Percentiles rank a stretch among this genome's conserved stretches.
Conservation (phyloP, 2,113 vertebrate genomes). For the Crotalus helleri region DNA sequence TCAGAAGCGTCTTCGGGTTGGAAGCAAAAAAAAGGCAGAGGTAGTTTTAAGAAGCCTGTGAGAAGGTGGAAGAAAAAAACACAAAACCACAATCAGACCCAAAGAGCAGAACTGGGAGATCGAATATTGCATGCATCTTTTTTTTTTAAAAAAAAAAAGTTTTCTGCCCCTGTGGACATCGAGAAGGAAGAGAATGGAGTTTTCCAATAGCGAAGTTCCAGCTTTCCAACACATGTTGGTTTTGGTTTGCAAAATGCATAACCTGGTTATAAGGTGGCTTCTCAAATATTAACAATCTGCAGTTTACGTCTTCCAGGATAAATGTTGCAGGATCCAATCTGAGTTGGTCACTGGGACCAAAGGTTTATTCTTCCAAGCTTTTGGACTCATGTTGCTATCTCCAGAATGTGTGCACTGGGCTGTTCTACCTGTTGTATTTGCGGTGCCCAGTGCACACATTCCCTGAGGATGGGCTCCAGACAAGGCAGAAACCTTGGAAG, state of each 20-base stretch:
- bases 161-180: too few relatives aligned
- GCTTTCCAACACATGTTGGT: not conserved
- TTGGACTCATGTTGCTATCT: too few relatives aligned
- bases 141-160: not conserved
- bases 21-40: slow-evolving; percentile 61
- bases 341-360: not conserved
- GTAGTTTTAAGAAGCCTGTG: slow-evolving; percentile 57
- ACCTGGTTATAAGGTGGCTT: not conserved
- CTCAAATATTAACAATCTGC: not conserved
- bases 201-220: not conserved
- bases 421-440: too few relatives aligned
- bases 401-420: too few relatives aligned
- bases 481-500: too few relatives aligned
- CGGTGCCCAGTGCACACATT: too few relatives aligned
- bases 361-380: too few relatives aligned
- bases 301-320: not conserved
- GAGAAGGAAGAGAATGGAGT: not conserved
- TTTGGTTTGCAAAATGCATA: not conserved
- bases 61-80: slow-evolving; percentile 46
- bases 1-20: slow-evolving; percentile 56
- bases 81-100: slow-evolving; percentile 53
- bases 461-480: too few relatives aligned
- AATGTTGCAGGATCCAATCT: not conserved
- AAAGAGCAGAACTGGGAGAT: not conserved
- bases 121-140: not conserved